These are phyloP conservation scores for Aleiodes leptofemur DNA, from an alignment of 2,888 invertebrate species.

Conservation along the genomic window DNA sequence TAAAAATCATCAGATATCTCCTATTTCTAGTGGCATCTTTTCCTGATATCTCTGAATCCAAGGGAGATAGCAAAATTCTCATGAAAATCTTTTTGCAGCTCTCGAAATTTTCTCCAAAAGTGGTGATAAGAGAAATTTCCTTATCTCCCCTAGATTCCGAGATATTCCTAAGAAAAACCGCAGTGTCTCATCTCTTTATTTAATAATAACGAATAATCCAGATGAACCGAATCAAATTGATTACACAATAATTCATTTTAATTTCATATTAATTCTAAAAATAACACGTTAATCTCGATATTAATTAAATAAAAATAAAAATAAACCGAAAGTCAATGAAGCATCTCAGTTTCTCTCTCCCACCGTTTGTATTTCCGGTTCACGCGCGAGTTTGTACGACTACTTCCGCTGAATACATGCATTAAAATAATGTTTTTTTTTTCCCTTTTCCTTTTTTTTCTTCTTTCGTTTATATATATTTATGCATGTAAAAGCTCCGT, in stretches of 20 bases:
- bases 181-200: too few relatives aligned
- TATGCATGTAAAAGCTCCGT: conserved; percentile 48
- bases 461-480: too few relatives aligned
- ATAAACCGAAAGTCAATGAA: conserved; percentile 41
- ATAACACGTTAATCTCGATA: not conserved
- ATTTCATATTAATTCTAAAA: not conserved
- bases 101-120: too few relatives aligned
- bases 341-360: conserved; percentile 43
- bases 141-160: not conserved
- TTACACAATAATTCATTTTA: not conserved
- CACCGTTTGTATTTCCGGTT: conserved; percentile 52
- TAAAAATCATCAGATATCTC: too few relatives aligned
- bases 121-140: not conserved
- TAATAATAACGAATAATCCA: not conserved
- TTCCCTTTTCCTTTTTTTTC: too few relatives aligned
- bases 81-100: too few relatives aligned
- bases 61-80: too few relatives aligned
- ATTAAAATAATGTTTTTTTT: not conserved
- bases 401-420: conserved; percentile 50
- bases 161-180: not conserved
- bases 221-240: not conserved
- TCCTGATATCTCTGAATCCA: not conserved
- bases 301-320: conserved; percentile 19
- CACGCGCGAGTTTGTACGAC: conserved; percentile 50
- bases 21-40: too few relatives aligned